Conservation (phyloP, 2,113 vertebrate species). For the Mungos mungo region DNA sequence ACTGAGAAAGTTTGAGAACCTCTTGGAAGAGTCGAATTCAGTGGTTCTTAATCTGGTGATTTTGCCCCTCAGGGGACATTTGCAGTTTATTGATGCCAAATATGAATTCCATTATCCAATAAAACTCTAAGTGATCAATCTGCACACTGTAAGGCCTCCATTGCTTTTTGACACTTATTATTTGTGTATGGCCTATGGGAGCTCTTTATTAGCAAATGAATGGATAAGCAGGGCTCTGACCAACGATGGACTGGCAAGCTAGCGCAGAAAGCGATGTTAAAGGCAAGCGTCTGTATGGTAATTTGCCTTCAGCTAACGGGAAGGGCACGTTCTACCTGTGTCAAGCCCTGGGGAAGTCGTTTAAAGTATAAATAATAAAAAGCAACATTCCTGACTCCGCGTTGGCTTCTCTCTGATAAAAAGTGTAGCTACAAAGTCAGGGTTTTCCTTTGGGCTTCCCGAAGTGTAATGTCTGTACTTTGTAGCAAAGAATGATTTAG, state of each 20-base stretch:
- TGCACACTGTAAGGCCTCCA: fast-evolving
- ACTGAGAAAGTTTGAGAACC: neutral
- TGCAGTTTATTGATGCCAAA: neutral
- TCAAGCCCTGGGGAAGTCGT: slow-evolving; percentile 71
- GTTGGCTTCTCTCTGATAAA: slow-evolving; percentile 76
- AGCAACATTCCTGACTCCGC: slow-evolving; percentile 54
- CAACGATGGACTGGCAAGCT: neutral
- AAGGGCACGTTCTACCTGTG: slow-evolving; percentile 58
- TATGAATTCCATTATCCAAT: neutral
- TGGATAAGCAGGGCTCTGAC: fast-evolving
- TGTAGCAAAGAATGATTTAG: slow-evolving; percentile 81
- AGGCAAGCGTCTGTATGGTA: slow-evolving; percentile 31
- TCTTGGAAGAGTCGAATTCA: no score
- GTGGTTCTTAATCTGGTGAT: fast-evolving
- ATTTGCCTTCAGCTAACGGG: slow-evolving; percentile 48
- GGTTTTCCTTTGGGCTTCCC: slow-evolving; percentile 76
- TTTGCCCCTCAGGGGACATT: fast-evolving
- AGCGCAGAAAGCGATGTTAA: neutral
- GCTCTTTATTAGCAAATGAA: neutral
- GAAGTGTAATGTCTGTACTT: slow-evolving; percentile 72
- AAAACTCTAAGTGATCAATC: fast-evolving
- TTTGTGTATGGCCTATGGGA: neutral
- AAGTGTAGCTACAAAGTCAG: slow-evolving; percentile 65
- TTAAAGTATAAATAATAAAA: slow-evolving; percentile 80
- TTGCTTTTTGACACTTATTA: no score